Base-by-base conservation (phyloP, 2,888 invertebrate genomes). In the Chydorus sphaericus region DNA sequence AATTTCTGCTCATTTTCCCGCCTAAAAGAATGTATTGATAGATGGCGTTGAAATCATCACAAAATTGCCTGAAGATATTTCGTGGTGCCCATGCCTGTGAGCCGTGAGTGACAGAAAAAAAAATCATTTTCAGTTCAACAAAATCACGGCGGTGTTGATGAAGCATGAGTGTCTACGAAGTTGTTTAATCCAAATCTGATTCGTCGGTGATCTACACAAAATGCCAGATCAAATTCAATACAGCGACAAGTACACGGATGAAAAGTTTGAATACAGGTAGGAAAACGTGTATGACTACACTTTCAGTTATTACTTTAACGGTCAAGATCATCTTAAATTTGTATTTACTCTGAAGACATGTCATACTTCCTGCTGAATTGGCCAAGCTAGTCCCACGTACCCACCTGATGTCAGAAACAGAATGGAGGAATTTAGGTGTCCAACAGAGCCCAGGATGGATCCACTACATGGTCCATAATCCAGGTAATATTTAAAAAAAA, bases 401-500 rank as follows among this genome's bases (percentile, higher is more conserved):
- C 54, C 91, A 91, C 70, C 73, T 96, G 59, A 92, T 96, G 91
- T 77, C 86, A 0, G 96, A 96, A 70, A 74, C 79, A 49, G 94
- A 96, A 72, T 96, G 96, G 96, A 78, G 96, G 65, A 76, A 82
- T 57, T 83, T 96, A 61, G 96, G 96, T 1, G 91, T 96, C 0
- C 92, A 93, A 70, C 96, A 96, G 70, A 92, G 92, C 65, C 85
- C 87, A 64, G 94, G 94, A 53, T 96, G 96, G 96, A 79, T 90
- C 14, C 94, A 96, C 71, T 96, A 94, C 65, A 93, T 96, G 93
- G 84, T 83, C 61, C 94, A 96, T 70, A 80, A 85, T 65, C 96
- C 96, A 68, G 90, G 89, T 88, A n/a, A n/a, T n/a, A n/a, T n/a
- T n/a, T n/a, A n/a, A n/a, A n/a, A n/a, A n/a, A n/a, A n/a, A n/a